Percentiles rank a stretch among this genome's conserved stretches.
Evolutionary conservation across 2,113 vertebrate genomes (phyloP).

Genomic region (Canis aureus): DNA sequence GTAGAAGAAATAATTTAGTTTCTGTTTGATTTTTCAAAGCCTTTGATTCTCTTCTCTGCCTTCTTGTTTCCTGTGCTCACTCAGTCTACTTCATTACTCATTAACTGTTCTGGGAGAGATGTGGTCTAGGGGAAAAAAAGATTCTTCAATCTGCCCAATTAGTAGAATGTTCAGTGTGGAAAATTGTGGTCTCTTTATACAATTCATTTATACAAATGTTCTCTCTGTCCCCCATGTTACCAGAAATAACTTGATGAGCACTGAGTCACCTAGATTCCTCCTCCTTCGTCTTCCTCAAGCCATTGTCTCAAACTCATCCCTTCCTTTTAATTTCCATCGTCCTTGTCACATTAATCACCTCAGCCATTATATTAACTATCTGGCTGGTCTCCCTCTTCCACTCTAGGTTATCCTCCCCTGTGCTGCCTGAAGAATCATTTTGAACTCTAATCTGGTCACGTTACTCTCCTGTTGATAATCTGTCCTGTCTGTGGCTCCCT

Average conservation of each 20-base stretch:
- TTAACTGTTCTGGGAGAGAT: constrained; percentile 17
- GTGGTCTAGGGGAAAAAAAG: neutral
- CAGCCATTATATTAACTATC: neutral
- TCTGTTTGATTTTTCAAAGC: constrained; percentile 35
- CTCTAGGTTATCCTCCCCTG: neutral
- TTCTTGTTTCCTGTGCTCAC: constrained; percentile 25
- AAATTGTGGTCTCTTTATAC: neutral
- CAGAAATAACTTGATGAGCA: neutral
- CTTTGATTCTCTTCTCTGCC: neutral
- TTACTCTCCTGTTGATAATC: neutral
- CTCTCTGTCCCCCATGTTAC: neutral
- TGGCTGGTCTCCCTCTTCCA: neutral
- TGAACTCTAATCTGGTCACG: neutral
- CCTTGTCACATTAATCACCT: neutral
- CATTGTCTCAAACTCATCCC: neutral
- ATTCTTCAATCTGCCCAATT: neutral
- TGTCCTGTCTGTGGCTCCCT: neutral
- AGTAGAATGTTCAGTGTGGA: neutral
- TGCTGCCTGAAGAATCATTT: neutral
- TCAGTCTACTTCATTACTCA: neutral
- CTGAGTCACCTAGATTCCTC: neutral
- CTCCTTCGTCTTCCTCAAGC: neutral
- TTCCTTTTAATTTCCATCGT: neutral
- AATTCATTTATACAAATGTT: neutral
- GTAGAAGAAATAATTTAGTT: neutral